Evolutionary conservation across 2,113 vertebrate species (phyloP), one percentile per base, ranked within the genome.

Genomic region (Propithecus coquereli): DNA sequence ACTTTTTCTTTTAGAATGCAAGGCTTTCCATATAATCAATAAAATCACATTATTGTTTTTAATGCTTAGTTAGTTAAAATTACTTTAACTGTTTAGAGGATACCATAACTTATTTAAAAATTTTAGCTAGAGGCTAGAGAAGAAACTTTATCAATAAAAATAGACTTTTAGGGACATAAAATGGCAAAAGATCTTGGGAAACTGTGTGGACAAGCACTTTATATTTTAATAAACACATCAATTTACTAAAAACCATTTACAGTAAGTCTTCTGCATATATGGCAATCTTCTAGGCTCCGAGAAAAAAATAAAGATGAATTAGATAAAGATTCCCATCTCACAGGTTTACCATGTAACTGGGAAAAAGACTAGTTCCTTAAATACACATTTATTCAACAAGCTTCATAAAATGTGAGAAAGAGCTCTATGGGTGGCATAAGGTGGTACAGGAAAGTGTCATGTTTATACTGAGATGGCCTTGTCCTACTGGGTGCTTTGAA

Each of bases 191-290:
- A 87, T 90, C 27, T 57, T 57, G 45, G 87, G 61, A 95, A 34
- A 84, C 23, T 18, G 0, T 83, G 47, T 76, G 14, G 57, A 25
- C 4, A 12, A 87, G 52, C 9, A 81, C 12, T 90, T 87, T 11
- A 8, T 45, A 50, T 92, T 80, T 87, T 92, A 87, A 73, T 65
- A 95, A 95, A 76, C 90, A n/a, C 94, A 52, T 92, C 23, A 6
- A 13, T 90, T 88, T 73, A 23, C 66, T 95, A 14, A 94, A 86
- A 87, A 27, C 11, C 23, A 7, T 52, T 47, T 79, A 63, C 6
- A 32, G 18, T 0, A 6, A 66, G 8, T 27, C 40, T 37, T 84
- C 37, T 88, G 82, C 27, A 43, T 32, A 0, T 9, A 1, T 22
- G 65, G 57, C 37, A 0, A 10, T 54, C 52, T n/a, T 45, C 54